A percentile compares a stretch with the other conserved stretches of the same genome.
These are phyloP conservation scores for Heliconius ethilla DNA, from an alignment of 2,888 invertebrate genomes.

Conservation along the genomic window DNA sequence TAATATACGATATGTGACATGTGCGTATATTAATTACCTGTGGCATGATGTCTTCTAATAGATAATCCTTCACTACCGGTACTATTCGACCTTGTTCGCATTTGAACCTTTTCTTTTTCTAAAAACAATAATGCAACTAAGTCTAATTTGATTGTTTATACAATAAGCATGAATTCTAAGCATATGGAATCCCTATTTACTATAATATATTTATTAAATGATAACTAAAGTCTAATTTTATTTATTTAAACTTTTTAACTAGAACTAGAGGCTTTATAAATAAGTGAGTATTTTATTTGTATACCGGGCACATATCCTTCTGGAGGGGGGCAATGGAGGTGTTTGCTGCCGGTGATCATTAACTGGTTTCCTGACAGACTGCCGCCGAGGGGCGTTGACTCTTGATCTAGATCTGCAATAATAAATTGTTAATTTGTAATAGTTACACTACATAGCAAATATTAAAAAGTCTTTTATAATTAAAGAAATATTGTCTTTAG, in stretches of 20 bases:
- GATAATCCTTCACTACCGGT: conserved; percentile 82
- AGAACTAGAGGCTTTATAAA: conserved; percentile 12
- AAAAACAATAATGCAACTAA: conserved; percentile 51
- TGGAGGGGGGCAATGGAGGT: conserved; percentile 90
- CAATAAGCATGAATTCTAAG: conserved; percentile 32
- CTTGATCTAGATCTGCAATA: conserved; percentile 77
- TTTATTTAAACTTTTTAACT: background rate
- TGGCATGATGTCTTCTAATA: conserved; percentile 82
- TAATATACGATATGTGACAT: background rate
- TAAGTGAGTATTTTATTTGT: conserved; percentile 24
- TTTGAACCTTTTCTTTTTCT: conserved; percentile 81
- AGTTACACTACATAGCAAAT: too few relatives aligned
- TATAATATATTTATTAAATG: background rate
- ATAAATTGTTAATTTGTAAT: too few relatives aligned
- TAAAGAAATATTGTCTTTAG: too few relatives aligned
- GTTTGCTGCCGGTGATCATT: conserved; percentile 89
- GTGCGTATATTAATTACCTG: conserved; percentile 61
- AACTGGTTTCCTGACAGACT: conserved; percentile 88
- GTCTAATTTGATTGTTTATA: conserved; percentile 23
- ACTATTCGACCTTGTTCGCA: conserved; percentile 81
- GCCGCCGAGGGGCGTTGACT: conserved; percentile 68
- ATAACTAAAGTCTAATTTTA: background rate
- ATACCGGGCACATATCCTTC: conserved; percentile 81
- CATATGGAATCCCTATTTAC: background rate
- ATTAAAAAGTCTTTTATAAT: too few relatives aligned